Evolutionary conservation across 2,888 invertebrate genomes (phyloP).

Genomic region (Eristalis intricaria): DNA sequence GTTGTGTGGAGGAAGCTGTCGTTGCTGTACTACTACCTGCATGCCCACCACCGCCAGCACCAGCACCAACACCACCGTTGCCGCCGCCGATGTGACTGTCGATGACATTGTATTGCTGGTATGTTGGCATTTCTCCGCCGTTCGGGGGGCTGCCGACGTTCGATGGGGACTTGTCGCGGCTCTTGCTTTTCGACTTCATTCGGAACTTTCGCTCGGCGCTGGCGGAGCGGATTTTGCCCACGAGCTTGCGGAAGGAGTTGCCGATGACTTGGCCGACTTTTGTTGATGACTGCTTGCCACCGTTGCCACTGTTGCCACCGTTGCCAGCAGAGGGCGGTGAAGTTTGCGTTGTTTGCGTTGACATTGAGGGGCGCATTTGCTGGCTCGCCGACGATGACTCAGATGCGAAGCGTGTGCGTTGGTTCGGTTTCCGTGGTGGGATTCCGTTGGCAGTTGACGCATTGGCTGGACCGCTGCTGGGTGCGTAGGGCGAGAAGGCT

Average conservation of each 20-base stretch:
- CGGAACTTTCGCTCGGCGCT: conserved; percentile 86
- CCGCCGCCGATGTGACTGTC: conserved; percentile 80
- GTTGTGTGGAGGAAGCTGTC: conserved; percentile 67
- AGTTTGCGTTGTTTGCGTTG: conserved; percentile 80
- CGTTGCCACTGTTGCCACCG: conserved; percentile 23
- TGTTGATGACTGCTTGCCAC: conserved; percentile 77
- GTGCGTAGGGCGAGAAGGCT: conserved; percentile 57
- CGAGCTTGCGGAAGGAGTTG: conserved; percentile 90
- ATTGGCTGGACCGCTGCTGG: conserved; percentile 77
- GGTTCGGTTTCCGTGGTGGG: conserved; percentile 81
- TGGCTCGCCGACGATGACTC: conserved; percentile 77
- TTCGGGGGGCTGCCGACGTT: conserved; percentile 74
- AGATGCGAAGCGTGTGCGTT: conserved; percentile 87
- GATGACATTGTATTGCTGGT: conserved; percentile 82
- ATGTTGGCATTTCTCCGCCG: conserved; percentile 76
- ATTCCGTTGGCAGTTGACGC: conserved; percentile 82
- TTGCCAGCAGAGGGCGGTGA: conserved; percentile 76
- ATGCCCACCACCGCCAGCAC: conserved; percentile 66
- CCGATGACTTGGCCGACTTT: conserved; percentile 86
- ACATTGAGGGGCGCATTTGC: conserved; percentile 74
- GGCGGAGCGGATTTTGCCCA: conserved; percentile 91
- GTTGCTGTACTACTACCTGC: conserved; percentile 71
- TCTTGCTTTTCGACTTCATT: conserved; percentile 82
- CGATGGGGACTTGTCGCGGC: conserved; percentile 83
- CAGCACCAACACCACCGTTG: conserved; percentile 63